These are phyloP conservation scores for Drosophila persimilis DNA, from an alignment of 1,140 invertebrate genomes.

Conservation along the genomic window DNA sequence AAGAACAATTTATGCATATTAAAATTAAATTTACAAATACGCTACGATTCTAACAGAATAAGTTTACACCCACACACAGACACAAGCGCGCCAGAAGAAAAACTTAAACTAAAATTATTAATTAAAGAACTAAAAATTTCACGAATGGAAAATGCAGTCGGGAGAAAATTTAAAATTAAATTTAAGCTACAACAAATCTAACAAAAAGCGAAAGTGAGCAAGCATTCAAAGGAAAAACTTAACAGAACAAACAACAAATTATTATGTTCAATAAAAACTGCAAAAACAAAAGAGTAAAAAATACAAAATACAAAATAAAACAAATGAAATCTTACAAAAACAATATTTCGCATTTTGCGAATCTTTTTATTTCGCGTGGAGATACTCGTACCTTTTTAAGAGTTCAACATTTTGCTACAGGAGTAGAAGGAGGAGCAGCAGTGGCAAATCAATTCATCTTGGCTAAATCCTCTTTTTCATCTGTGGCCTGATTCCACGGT, in stretches of 20 bases:
- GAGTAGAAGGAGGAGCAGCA: no score
- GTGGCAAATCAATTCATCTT: conserved; percentile 38
- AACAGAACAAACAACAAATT: conserved; percentile 50
- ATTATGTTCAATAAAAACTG: no score
- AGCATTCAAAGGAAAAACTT: conserved; percentile 66
- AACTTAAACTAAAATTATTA: conserved; percentile 17
- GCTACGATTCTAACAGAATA: conserved; percentile 67
- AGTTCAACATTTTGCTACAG: no score
- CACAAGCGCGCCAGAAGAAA: conserved; percentile 7
- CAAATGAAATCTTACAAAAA: conserved; percentile 72
- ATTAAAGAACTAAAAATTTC: conserved; percentile 30
- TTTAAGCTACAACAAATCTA: conserved; percentile 62
- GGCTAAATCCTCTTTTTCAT: conserved; percentile 34
- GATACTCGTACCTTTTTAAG: no score
- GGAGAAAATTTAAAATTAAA: conserved; percentile 67
- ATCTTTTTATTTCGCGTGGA: conserved; percentile 2
- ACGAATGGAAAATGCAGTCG: conserved; percentile 42
- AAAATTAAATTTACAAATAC: conserved; percentile 63
- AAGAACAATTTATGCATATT: conserved; percentile 68
- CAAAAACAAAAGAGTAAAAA: conserved; percentile 59
- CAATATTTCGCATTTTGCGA: conserved; percentile 2
- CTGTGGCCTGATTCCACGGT: conserved; percentile 38
- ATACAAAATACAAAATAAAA: conserved; percentile 75
- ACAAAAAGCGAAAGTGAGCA: conserved; percentile 67
- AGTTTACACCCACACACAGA: conserved; percentile 41